These are phyloP conservation scores for Troides aeacus DNA, from an alignment of 2,888 invertebrate species.

Conservation along the genomic window DNA sequence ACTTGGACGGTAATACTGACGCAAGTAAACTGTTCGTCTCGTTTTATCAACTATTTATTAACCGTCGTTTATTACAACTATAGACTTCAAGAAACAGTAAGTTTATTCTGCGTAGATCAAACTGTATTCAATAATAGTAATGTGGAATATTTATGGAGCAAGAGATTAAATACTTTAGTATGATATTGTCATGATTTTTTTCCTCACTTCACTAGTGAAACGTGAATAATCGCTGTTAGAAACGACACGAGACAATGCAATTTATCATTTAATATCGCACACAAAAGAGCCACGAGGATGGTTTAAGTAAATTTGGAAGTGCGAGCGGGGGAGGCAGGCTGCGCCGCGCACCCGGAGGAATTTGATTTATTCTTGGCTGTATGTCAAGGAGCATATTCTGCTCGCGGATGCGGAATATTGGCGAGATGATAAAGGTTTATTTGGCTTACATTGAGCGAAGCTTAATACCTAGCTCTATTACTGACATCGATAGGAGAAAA, in stretches of 20 bases:
- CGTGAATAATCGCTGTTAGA: background rate
- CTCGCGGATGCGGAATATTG: constrained; percentile 61
- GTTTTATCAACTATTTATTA: too few relatives aligned
- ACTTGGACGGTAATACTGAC: too few relatives aligned
- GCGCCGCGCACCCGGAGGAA: constrained; percentile 42
- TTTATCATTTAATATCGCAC: constrained; percentile 33
- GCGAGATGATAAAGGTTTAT: constrained; percentile 64
- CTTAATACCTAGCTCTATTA: constrained; percentile 44
- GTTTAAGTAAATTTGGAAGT: constrained; percentile 28
- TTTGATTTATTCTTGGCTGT: constrained; percentile 72
- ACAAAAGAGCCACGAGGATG: constrained; percentile 30
- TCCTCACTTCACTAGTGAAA: constrained; percentile 13
- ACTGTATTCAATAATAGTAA: too few relatives aligned
- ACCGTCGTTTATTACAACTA: too few relatives aligned
- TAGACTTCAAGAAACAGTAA: too few relatives aligned
- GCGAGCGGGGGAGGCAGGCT: constrained; percentile 30
- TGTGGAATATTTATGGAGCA: background rate
- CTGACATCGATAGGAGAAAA: constrained; percentile 41
- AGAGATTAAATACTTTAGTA: background rate
- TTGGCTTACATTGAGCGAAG: constrained; percentile 61
- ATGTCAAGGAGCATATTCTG: constrained; percentile 66
- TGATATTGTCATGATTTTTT: constrained; percentile 16
- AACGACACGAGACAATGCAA: constrained; percentile 23
- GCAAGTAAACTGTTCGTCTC: too few relatives aligned
- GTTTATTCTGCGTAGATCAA: too few relatives aligned